Evolutionary conservation across 2,113 vertebrate genomes (phyloP), one percentile per base, ranked within the genome.

Genomic region (Mustela lutreola): DNA sequence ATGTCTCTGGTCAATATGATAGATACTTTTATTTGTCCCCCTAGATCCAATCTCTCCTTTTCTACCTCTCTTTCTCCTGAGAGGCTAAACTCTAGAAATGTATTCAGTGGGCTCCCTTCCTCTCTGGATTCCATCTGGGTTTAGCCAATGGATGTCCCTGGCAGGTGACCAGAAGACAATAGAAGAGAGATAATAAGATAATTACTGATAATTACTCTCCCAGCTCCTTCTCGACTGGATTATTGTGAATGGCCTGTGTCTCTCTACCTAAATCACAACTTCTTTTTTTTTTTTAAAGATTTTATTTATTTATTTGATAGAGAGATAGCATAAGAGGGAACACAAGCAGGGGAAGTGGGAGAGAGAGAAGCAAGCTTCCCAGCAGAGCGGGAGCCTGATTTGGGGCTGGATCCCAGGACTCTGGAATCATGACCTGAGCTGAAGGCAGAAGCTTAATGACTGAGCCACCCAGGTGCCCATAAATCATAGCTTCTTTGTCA

Each of bases 81-180:
- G 36, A 97, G 31, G 67, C 36, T 89, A 24, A 78, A 67, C 1
- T 75, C 80, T 65, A 11, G 21, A 48, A 63, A 63, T n/a, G 33
- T 42, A 65, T 71, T 73, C 82, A 79, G 6, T 24, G 11, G 70
- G 15, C 19, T 81, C n/a, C 48, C n/a, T 82, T 73, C 45, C 62
- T 70, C 16, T 76, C 75, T 42, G 65, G 62, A 67, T 93, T 95
- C 48, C 56, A 63, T 19, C 63, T 94, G 70, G 96, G 2, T 88
- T 75, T 80, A 71, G n/a, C 50, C 91, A 91, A 11, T 75, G 75
- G 84, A 39, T 87, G 42, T 83, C 88, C 79, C 19, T 33, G 36
- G 91, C 11, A 76, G 67, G 65, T 95, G 39, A 90, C 21, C 85
- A 94, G 80, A 78, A 80, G 39, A 89, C 33, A 75, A 56, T 75